phyloP scores from a whole-genome alignment of 2,113 vertebrate genomes.

The Phrynosoma platyrhinos region DNA sequence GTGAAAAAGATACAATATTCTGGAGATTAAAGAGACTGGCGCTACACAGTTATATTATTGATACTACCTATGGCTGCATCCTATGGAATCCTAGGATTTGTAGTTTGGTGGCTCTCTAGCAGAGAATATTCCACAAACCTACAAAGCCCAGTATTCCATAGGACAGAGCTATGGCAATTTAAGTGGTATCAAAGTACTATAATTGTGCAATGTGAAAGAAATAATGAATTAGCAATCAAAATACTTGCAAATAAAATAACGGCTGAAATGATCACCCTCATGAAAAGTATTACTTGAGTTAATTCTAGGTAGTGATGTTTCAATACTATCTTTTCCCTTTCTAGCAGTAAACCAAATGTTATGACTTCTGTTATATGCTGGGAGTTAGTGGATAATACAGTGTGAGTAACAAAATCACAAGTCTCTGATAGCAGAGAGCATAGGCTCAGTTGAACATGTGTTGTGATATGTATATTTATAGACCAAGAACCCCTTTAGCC shows the following conservation, averaged over 20 bases:
- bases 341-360: background rate
- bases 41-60: too few species aligned
- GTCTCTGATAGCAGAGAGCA: conserved; percentile 53
- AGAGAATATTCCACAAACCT: too few species aligned
- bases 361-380: background rate
- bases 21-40: background rate
- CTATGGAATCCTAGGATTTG: too few species aligned
- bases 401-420: conserved; percentile 43
- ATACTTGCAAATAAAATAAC: conserved; percentile 46
- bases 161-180: too few species aligned
- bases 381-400: conserved; percentile 20
- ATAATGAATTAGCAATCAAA: conserved; percentile 46
- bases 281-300: background rate
- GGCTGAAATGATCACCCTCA: conserved; percentile 25
- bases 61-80: too few species aligned
- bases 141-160: too few species aligned
- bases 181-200: too few species aligned
- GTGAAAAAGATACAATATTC: conserved; percentile 17
- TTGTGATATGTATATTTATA: conserved; percentile 71
- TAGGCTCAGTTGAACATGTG: conserved; percentile 48
- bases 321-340: conserved; percentile 2
- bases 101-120: too few species aligned
- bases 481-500: conserved; percentile 56
- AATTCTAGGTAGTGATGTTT: conserved; percentile 29
- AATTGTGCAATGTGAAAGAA: too few species aligned